These are phyloP conservation scores for Strix occidentalis DNA, from an alignment of 2,797 vertebrate species.

Conservation along the genomic window DNA sequence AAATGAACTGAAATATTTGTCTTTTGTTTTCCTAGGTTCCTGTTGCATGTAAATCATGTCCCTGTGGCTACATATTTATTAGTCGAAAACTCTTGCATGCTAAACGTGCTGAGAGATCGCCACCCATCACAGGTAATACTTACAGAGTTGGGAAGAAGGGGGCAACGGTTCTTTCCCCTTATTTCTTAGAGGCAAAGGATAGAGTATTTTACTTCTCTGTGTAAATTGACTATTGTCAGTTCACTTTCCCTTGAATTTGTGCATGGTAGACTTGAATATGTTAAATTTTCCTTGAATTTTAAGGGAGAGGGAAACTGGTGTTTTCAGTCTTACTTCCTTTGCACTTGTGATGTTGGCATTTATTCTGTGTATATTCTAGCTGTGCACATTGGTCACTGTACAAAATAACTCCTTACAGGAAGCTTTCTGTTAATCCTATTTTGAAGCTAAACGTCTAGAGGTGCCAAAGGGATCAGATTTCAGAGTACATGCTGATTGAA, in stretches of 20 bases:
- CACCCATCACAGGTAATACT: slow-evolving; percentile 87
- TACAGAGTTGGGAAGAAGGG: neutral
- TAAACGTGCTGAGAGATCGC: slow-evolving; percentile 87
- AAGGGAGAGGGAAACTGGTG: neutral
- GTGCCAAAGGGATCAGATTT: neutral
- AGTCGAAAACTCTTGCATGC: slow-evolving; percentile 95
- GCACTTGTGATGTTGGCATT: neutral
- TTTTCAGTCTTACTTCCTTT: neutral
- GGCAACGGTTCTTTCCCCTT: neutral
- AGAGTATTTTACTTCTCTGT: neutral
- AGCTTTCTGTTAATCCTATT: neutral
- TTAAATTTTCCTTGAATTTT: neutral
- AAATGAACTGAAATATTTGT: neutral
- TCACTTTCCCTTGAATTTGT: neutral
- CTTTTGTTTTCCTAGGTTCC: slow-evolving; percentile 84
- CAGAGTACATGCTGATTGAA: neutral
- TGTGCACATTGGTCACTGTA: neutral
- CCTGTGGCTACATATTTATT: slow-evolving; percentile 96
- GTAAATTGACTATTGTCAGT: neutral
- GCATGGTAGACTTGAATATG: neutral
- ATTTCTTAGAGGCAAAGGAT: neutral
- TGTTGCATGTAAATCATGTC: slow-evolving; percentile 96
- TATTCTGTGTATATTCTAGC: neutral
- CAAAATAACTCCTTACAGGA: neutral
- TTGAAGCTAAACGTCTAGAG: neutral